Base-by-base conservation (phyloP, 2,888 invertebrate genomes). In the Diachrysia chrysitis region DNA sequence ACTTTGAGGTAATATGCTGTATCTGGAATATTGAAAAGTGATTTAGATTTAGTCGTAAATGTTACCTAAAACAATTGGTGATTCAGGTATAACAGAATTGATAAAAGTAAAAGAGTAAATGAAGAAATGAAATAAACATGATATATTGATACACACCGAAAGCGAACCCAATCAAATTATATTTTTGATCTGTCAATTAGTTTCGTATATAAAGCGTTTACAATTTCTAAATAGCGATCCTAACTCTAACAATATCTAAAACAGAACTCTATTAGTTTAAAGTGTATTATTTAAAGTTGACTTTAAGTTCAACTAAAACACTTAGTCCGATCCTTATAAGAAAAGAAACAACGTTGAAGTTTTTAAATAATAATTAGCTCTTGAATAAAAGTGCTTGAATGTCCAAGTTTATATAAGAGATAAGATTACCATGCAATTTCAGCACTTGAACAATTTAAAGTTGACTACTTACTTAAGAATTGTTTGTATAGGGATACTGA, bases 401-500 rank as follows among this genome's bases (percentile, higher is more conserved):
- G n/a, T n/a, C 7, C 42, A 48, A 48, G 19, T 25, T 55, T 55
- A 32, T 29, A 17, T 42, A 55, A 37, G 16, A 54, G 6, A 48
- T 9, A 68, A 73, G 37, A 55, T 17, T 57, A 55, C 48, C 48
- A 62, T 63, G 54, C 53, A 60, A 62, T 66, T 70, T 76, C 57
- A 66, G 48, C 57, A 51, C 25, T 71, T 64, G 17, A 35, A 58
- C 75, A 65, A 56, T 48, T 53, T 54, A 51, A 59, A 76, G 65
- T 66, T 65, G 62, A 35, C 21, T 58, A 32, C 76, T 66, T 58
- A 37, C 72, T 66, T 59, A 16, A 19, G 17, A 58, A 57, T 62
- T 66, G 63, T 71, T 74, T 76, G 42, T 58, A 32, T 74, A 63
- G 32, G 57, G 21, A 51, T 23, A 19, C 46, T 58, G 29, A 76